Conservation (phyloP, 2,113 vertebrate genomes). For the Peucedramus taeniatus region DNA sequence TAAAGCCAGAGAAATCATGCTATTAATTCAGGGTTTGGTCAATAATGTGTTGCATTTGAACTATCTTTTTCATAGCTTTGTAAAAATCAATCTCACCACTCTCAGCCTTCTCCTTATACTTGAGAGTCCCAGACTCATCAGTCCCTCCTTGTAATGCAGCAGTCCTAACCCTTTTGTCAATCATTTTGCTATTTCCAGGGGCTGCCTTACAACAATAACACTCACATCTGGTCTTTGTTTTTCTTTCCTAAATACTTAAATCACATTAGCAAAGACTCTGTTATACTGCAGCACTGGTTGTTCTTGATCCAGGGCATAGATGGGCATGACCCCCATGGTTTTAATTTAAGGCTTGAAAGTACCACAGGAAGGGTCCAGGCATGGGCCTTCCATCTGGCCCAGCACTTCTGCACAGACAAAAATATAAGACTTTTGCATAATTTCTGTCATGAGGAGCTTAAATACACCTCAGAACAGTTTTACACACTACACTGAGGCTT, state of each 20-base stretch:
- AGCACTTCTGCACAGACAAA: background rate
- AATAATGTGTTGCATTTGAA: background rate
- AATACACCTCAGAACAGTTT: background rate
- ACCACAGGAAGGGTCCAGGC: background rate
- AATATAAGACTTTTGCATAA: background rate
- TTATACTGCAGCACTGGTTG: background rate
- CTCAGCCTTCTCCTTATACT: background rate
- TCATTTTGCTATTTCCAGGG: background rate
- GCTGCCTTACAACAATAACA: background rate
- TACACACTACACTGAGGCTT: background rate
- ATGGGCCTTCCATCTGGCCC: background rate
- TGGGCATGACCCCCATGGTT: rapidly evolving
- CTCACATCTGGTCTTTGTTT: background rate
- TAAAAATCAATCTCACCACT: background rate
- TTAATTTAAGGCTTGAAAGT: background rate
- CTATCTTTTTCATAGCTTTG: background rate
- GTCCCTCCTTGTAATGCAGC: background rate
- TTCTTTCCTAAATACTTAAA: background rate
- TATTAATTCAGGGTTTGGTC: background rate
- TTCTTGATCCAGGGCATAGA: background rate
- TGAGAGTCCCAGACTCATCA: background rate
- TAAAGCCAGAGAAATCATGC: background rate
- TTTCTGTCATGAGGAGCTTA: background rate
- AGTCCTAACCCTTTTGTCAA: background rate
- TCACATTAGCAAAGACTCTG: background rate